Percentiles rank a stretch among this genome's conserved stretches.
phyloP scores from a whole-genome alignment of 2,113 vertebrate genomes.

The Sorex araneus region DNA sequence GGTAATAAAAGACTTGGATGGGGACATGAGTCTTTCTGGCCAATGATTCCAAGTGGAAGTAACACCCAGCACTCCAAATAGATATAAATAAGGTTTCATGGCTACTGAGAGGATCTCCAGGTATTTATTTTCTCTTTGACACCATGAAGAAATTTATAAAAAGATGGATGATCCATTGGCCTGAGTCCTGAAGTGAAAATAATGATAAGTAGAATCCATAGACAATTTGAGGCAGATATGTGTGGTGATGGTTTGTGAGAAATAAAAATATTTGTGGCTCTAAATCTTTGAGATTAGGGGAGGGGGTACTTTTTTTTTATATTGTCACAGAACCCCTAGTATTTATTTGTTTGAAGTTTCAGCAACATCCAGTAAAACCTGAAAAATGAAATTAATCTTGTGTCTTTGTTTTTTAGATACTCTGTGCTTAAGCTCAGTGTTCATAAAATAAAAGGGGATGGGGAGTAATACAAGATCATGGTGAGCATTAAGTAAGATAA shows the following conservation, averaged over 20 bases:
- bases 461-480: constrained; percentile 21
- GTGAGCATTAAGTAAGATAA: constrained; percentile 24
- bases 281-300: constrained; percentile 18
- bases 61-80: background rate
- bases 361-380: background rate
- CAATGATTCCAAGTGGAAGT: constrained; percentile 34
- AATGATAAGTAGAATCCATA: background rate
- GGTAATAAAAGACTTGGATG: background rate
- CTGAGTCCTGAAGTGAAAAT: background rate
- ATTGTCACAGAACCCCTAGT: too few species aligned
- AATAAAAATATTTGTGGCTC: constrained; percentile 1
- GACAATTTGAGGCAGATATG: background rate
- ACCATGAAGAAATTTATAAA: background rate
- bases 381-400: background rate
- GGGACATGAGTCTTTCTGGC: background rate
- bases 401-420: background rate
- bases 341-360: background rate
- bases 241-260: background rate
- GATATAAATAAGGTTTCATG: background rate
- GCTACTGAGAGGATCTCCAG: background rate
- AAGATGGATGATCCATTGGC: background rate
- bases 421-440: background rate
- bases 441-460: background rate
- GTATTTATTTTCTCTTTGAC: constrained; percentile 16
- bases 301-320: too few species aligned